Evolutionary conservation across 2,797 vertebrate genomes (phyloP).

Genomic region (Amblyraja radiata): DNA sequence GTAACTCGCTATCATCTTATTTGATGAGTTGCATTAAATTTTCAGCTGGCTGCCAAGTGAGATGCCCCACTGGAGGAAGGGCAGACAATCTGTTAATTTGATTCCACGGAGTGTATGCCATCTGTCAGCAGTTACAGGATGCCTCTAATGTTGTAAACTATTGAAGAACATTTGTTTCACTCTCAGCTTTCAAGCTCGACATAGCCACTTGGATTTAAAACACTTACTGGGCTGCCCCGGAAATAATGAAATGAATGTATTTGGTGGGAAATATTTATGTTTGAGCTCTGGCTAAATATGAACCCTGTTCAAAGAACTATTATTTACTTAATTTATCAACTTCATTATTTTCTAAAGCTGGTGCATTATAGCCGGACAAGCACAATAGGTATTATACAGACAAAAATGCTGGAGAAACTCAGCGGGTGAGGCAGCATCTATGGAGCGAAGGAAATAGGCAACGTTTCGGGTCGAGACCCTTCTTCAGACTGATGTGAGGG

Average conservation of each 20-base stretch:
- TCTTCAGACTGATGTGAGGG: too few relatives aligned
- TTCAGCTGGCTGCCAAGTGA: neutral
- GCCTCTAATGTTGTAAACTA: neutral
- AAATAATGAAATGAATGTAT: neutral
- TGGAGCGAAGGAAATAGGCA: too few relatives aligned
- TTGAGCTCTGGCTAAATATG: neutral
- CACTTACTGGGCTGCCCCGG: neutral
- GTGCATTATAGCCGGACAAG: neutral
- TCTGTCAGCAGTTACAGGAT: neutral
- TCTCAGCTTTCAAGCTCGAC: neutral
- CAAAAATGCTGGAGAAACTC: too few relatives aligned
- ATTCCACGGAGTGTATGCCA: neutral
- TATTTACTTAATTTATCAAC: neutral
- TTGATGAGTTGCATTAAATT: constrained; percentile 13
- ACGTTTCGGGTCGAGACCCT: too few relatives aligned
- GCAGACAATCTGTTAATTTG: neutral
- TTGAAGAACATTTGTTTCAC: neutral
- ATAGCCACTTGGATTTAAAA: neutral
- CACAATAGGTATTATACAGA: neutral
- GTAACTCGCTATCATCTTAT: constrained; percentile 2
- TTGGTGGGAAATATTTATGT: neutral
- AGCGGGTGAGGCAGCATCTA: too few relatives aligned
- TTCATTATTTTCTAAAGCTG: neutral
- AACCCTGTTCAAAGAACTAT: neutral
- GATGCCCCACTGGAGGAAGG: neutral